phyloP scores from a whole-genome alignment of 2,888 invertebrate genomes.

The Tortrix viridana region DNA sequence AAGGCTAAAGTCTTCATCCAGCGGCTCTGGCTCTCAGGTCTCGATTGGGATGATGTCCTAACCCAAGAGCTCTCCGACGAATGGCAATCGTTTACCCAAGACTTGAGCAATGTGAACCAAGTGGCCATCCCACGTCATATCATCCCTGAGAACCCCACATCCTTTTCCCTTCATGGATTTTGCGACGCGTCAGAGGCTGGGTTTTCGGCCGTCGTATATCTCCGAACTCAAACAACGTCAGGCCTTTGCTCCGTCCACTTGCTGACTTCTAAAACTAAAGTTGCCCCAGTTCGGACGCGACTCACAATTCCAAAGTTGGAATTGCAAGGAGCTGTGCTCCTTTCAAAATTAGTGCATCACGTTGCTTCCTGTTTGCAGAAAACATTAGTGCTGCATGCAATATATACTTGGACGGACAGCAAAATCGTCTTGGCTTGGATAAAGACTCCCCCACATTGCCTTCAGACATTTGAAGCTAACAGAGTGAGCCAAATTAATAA shows the following conservation, averaged over 20 bases:
- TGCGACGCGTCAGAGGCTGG: constrained; percentile 16
- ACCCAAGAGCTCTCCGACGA: not conserved
- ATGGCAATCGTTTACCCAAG: not conserved
- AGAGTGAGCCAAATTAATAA: constrained; percentile 13
- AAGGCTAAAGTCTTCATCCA: constrained; percentile 15
- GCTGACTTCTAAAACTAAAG: constrained; percentile 17
- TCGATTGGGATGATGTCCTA: not conserved
- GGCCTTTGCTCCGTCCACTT: constrained; percentile 8
- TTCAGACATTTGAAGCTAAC: constrained; percentile 20
- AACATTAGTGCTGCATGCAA: constrained; percentile 6
- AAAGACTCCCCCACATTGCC: constrained; percentile 6
- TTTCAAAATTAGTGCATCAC: constrained; percentile 18
- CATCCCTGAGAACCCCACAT: not conserved
- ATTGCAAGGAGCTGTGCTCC: constrained; percentile 14
- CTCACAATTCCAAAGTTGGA: constrained; percentile 23
- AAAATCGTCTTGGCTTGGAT: constrained; percentile 16
- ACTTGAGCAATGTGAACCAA: not conserved
- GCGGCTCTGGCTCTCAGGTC: constrained; percentile 11
- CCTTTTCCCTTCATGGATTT: constrained; percentile 18
- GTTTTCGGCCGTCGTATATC: constrained; percentile 16
- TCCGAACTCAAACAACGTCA: not conserved
- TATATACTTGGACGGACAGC: constrained; percentile 16
- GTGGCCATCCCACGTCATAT: not conserved
- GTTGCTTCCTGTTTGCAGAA: constrained; percentile 8
- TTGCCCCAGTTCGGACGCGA: constrained; percentile 16